These are phyloP conservation scores for Trilocha varians DNA, from an alignment of 2,888 invertebrate genomes.

Conservation along the genomic window DNA sequence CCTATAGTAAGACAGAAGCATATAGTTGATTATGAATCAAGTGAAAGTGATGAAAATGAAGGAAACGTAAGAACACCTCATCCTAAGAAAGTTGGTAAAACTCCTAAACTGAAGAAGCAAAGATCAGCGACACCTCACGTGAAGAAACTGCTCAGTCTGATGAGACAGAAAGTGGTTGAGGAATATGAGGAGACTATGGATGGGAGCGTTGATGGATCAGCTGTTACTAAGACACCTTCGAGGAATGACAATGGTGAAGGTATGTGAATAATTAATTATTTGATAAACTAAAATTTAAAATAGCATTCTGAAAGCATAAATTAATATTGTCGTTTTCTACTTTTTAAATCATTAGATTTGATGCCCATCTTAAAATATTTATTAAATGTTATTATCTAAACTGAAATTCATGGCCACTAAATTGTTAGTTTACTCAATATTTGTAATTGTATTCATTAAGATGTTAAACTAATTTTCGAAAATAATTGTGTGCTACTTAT, in stretches of 20 bases:
- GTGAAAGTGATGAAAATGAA: slow-evolving; percentile 40
- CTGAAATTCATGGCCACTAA: too few relatives aligned
- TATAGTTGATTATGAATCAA: slow-evolving; percentile 58
- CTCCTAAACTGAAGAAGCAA: slow-evolving; percentile 38
- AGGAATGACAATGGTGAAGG: slow-evolving; percentile 29
- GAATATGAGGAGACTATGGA: slow-evolving; percentile 35
- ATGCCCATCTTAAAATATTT: too few relatives aligned
- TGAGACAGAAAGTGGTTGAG: slow-evolving; percentile 42
- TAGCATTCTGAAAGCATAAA: too few relatives aligned
- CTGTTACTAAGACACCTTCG: slow-evolving; percentile 29
- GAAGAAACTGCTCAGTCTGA: slow-evolving; percentile 40
- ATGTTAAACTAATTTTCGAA: too few relatives aligned
- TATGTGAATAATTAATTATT: slow-evolving; percentile 14
- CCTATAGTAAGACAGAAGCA: slow-evolving; percentile 46
- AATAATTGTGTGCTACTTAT: too few relatives aligned
- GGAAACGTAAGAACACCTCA: slow-evolving; percentile 31
- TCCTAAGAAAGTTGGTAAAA: slow-evolving; percentile 36
- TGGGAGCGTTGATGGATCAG: slow-evolving; percentile 24
- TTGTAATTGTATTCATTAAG: too few relatives aligned
- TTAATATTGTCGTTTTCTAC: too few relatives aligned
- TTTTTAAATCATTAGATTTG: too few relatives aligned
- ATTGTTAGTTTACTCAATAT: too few relatives aligned
- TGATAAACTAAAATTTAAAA: too few relatives aligned
- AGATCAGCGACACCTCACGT: slow-evolving; percentile 52
- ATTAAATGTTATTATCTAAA: too few relatives aligned